Conservation (phyloP, 2,113 vertebrate genomes). For the Zosterops borbonicus region DNA sequence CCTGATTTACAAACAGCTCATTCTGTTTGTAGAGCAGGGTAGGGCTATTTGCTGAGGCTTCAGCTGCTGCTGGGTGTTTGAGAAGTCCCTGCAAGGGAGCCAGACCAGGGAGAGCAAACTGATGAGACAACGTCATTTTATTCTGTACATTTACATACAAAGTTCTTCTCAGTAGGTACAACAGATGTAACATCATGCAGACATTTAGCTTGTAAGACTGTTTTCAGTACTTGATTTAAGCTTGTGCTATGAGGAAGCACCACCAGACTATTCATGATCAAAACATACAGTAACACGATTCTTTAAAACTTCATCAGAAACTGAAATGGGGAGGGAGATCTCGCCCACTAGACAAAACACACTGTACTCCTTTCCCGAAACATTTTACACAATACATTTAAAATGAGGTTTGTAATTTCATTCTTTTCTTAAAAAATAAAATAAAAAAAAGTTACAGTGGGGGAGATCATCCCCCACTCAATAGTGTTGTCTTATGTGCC, state of each 20-base stretch:
- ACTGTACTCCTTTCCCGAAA: constrained; percentile 57
- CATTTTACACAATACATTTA: constrained; percentile 63
- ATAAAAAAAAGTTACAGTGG: neutral
- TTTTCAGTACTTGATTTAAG: constrained; percentile 74
- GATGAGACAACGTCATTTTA: constrained; percentile 77
- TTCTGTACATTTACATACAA: constrained; percentile 84
- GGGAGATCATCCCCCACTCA: neutral
- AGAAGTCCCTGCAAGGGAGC: neutral
- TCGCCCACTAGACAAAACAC: constrained; percentile 65
- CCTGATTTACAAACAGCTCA: neutral
- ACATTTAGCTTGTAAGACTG: constrained; percentile 77
- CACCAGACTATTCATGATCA: constrained; percentile 73
- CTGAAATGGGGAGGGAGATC: constrained; percentile 52
- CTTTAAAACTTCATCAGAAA: constrained; percentile 64
- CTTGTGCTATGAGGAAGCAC: constrained; percentile 79
- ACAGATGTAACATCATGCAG: constrained; percentile 81
- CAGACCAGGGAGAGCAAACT: constrained; percentile 55
- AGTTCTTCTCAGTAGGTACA: constrained; percentile 76
- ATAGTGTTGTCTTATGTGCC: constrained; percentile 52
- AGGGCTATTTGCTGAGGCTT: neutral
- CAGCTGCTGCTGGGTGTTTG: neutral
- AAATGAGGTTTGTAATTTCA: constrained; percentile 66
- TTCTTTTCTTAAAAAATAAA: neutral
- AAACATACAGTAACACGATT: constrained; percentile 69
- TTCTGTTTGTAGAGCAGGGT: neutral